phyloP scores from a whole-genome alignment of 1,140 invertebrate species.

The Temnothorax curvispinosus region DNA sequence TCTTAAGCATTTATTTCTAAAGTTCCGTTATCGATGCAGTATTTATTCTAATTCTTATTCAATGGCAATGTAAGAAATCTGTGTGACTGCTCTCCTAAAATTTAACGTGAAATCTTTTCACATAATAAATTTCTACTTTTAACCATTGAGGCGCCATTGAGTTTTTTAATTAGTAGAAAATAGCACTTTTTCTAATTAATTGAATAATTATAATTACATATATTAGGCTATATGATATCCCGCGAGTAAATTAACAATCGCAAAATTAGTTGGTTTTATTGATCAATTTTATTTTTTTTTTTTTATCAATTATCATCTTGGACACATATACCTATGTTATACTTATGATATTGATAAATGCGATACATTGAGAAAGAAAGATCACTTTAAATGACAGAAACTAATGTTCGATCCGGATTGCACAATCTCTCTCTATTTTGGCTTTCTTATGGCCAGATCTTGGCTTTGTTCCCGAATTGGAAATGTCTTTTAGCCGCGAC shows the following conservation, averaged over 20 bases:
- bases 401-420: conserved; percentile 67
- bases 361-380: background rate
- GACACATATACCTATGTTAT: background rate
- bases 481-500: conserved; percentile 60
- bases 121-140: background rate
- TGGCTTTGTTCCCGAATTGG: conserved; percentile 76
- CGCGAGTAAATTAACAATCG: background rate
- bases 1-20: conserved; percentile 44
- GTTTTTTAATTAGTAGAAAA: background rate
- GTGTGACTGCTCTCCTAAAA: background rate
- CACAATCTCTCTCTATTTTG: conserved; percentile 74
- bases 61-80: background rate
- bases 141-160: background rate
- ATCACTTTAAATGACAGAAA: conserved; percentile 22
- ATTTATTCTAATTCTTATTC: conserved; percentile 8
- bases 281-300: background rate
- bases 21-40: conserved; percentile 19
- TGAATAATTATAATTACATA: background rate
- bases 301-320: background rate
- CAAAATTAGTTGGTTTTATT: background rate
- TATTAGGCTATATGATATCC: background rate
- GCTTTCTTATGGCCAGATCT: conserved; percentile 69
- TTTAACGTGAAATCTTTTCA: background rate
- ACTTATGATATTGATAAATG: background rate
- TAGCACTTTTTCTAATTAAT: too few species aligned